Evolutionary conservation across 2,797 vertebrate genomes (phyloP).

Genomic region (Gymnodraco acuticeps): DNA sequence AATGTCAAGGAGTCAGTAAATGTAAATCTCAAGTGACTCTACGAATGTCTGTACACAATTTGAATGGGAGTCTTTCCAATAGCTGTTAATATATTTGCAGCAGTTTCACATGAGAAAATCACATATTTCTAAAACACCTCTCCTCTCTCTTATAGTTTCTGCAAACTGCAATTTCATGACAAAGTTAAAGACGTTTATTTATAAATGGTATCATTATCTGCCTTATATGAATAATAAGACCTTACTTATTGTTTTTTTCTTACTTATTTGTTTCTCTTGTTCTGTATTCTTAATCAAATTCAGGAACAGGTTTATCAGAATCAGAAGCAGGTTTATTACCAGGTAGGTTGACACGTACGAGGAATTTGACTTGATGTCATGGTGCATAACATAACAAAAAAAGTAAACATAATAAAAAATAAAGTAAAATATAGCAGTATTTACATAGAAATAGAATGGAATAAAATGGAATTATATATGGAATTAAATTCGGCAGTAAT

Average conservation of each 20-base stretch:
- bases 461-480: too few relatives aligned
- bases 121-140: background rate
- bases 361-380: too few relatives aligned
- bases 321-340: too few relatives aligned
- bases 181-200: background rate
- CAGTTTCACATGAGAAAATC: slow-evolving; percentile 13
- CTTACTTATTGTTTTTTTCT: background rate
- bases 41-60: too few relatives aligned
- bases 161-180: background rate
- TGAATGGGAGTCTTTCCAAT: background rate
- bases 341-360: too few relatives aligned
- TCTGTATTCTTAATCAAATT: background rate
- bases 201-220: background rate
- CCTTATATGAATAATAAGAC: background rate
- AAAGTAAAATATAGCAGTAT: too few relatives aligned
- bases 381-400: too few relatives aligned
- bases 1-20: background rate
- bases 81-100: background rate
- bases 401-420: too few relatives aligned
- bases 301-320: too few relatives aligned
- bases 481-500: too few relatives aligned
- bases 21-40: background rate
- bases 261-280: background rate
- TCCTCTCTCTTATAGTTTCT: background rate
- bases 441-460: too few relatives aligned